phyloP scores from a whole-genome alignment of 64 coral and sea anemone species.

The Pocillopora damicornis region DNA sequence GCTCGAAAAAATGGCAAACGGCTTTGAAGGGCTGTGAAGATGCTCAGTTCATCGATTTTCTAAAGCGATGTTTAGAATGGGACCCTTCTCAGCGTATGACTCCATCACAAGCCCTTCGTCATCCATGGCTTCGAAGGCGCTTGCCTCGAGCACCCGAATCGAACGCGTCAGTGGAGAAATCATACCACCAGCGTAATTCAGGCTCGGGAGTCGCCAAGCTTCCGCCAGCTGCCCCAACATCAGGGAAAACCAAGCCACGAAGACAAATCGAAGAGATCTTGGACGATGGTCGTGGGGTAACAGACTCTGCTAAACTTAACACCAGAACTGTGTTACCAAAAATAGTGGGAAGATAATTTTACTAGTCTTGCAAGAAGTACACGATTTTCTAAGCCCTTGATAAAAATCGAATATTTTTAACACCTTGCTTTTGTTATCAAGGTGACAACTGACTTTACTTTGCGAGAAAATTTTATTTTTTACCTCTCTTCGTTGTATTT shows the following conservation, averaged over 20 bases:
- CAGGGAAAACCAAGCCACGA: slow-evolving; percentile 82
- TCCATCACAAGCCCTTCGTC: slow-evolving; percentile 88
- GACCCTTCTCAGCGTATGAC: slow-evolving; percentile 90
- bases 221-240: slow-evolving; percentile 78
- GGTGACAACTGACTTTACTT: not conserved
- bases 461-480: not conserved
- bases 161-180: slow-evolving; percentile 49
- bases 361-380: not conserved
- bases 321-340: slow-evolving; percentile 98
- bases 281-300: slow-evolving; percentile 43
- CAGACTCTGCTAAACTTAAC: slow-evolving; percentile 69
- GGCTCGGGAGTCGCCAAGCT: slow-evolving; percentile 73
- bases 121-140: slow-evolving; percentile 89
- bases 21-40: slow-evolving; percentile 97
- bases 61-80: slow-evolving; percentile 96
- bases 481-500: not conserved
- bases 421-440: too few species aligned
- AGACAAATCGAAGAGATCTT: slow-evolving; percentile 54
- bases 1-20: slow-evolving; percentile 78
- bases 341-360: slow-evolving; percentile 86
- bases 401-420: too few species aligned
- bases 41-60: slow-evolving; percentile 90
- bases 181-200: slow-evolving; percentile 70
- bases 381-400: not conserved
- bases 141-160: slow-evolving; percentile 85